A percentile compares a stretch with the other conserved stretches of the same genome.
phyloP scores from a whole-genome alignment of 2,888 invertebrate genomes.

The Colostygia pectinataria region DNA sequence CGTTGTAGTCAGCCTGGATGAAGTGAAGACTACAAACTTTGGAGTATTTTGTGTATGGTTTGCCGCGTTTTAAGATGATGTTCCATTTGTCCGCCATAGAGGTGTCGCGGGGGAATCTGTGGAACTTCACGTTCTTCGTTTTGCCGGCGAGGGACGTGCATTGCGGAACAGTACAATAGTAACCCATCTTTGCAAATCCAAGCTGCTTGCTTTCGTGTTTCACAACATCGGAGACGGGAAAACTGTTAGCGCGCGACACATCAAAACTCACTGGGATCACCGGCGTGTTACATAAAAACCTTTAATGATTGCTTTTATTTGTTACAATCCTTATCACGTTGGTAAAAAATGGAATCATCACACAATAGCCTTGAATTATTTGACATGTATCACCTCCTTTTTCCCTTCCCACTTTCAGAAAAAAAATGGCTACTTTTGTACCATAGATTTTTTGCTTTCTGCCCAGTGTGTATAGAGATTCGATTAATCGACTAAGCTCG shows the following conservation, averaged over 20 bases:
- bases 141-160: slow-evolving; percentile 81
- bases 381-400: slow-evolving; percentile 79
- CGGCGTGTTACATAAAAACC: slow-evolving; percentile 36
- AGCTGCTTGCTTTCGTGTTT: slow-evolving; percentile 45
- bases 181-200: slow-evolving; percentile 66
- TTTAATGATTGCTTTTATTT: slow-evolving; percentile 53
- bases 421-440: slow-evolving; percentile 57
- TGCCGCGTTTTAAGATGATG: slow-evolving; percentile 69
- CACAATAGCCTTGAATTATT: slow-evolving; percentile 79
- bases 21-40: slow-evolving; percentile 80
- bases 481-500: slow-evolving; percentile 37
- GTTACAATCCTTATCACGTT: slow-evolving; percentile 76
- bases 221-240: slow-evolving; percentile 35
- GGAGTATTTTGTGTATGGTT: slow-evolving; percentile 78
- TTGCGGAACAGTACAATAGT: slow-evolving; percentile 80
- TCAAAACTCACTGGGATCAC: slow-evolving; percentile 38
- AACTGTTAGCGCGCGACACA: slow-evolving; percentile 46
- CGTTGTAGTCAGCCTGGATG: slow-evolving; percentile 74
- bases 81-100: slow-evolving; percentile 76
- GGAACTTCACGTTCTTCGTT: slow-evolving; percentile 80
- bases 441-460: slow-evolving; percentile 43
- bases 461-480: background rate
- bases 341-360: slow-evolving; percentile 77
- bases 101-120: slow-evolving; percentile 72
- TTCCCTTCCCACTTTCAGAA: slow-evolving; percentile 65